Base-by-base conservation (phyloP, 2,113 vertebrate genomes). In the Egretta garzetta region DNA sequence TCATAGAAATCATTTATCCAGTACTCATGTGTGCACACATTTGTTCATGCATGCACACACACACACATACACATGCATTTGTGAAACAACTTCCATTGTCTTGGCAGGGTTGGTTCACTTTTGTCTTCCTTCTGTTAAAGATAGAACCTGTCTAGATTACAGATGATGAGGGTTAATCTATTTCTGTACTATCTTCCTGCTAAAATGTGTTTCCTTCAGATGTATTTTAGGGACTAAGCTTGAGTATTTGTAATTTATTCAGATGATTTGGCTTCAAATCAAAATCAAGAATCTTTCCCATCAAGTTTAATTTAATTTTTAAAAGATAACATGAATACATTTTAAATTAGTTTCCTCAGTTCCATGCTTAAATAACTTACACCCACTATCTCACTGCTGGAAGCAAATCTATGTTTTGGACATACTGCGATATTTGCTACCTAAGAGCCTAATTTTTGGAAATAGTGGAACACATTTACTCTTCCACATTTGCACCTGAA, bases 1-100 rank as follows among this genome's bases (percentile, higher is more conserved):
- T 43, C 41, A 79, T 26, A 77, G 26, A 96, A 94, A 79, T n/a
- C 10, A 21, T 92, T 96, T 96, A 79, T 94, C n/a, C 74, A 77
- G 4, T 49, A 12, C 20, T 87, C 8, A 35, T 18, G 14, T 0
- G 0, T 66, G 9, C 10, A 90, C 43, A 90, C 39, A 71, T 4
- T 4, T 82, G 3, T 49, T 59, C 1, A 1, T 33, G 52, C 11
- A 9, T 37, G 2, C 1, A 1, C 19, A 10, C 32, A 45, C 27
- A 52, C 12, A 12, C 1, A 53, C 16, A 58, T 20, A 37, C 17
- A 18, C 13, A 8, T 6, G 14, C 5, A 28, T 63, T 72, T 70
- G 2, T 76, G 64, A 63, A 45, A 28, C 87, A 32, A 4, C 11
- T 87, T 95, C 93, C 60, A 60, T 82, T 49, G 20, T 81, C 39